These are phyloP conservation scores for Columba janthina DNA, from an alignment of 2,113 vertebrate species.

Conservation along the genomic window DNA sequence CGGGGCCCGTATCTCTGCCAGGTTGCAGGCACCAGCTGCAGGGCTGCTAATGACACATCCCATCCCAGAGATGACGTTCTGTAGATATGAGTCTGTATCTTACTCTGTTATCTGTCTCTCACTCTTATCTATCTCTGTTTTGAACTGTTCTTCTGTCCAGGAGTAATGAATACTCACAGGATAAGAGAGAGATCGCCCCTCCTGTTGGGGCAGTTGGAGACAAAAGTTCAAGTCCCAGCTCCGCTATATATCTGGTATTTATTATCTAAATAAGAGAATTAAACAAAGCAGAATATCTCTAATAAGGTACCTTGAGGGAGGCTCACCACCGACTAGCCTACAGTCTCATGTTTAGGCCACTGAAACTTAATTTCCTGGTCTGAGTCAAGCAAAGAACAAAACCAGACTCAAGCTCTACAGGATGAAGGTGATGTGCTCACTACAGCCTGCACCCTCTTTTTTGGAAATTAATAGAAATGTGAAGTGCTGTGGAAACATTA, in stretches of 20 bases:
- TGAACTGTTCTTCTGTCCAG: not conserved
- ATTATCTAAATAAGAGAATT: not conserved
- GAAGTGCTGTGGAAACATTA: not conserved
- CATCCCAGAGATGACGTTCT: not conserved
- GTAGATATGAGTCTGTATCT: not conserved
- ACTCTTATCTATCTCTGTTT: not conserved
- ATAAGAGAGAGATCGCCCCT: not conserved
- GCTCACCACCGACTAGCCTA: not conserved
- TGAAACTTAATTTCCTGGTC: not conserved
- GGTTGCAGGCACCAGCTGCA: not conserved
- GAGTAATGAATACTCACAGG: not conserved
- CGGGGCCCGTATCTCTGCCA: rapidly evolving
- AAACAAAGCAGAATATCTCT: not conserved
- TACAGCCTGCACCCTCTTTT: not conserved
- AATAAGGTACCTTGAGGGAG: not conserved
- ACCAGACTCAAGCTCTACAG: not conserved
- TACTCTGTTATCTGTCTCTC: not conserved
- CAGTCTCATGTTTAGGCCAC: not conserved
- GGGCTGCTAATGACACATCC: not conserved
- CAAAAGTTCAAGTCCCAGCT: not conserved
- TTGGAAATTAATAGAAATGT: not conserved
- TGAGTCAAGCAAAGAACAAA: not conserved
- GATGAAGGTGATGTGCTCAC: not conserved
- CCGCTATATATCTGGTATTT: not conserved
- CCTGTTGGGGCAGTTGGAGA: not conserved